These are phyloP conservation scores for Carcharodon carcharias DNA, from an alignment of 2,797 vertebrate species.

Conservation along the genomic window DNA sequence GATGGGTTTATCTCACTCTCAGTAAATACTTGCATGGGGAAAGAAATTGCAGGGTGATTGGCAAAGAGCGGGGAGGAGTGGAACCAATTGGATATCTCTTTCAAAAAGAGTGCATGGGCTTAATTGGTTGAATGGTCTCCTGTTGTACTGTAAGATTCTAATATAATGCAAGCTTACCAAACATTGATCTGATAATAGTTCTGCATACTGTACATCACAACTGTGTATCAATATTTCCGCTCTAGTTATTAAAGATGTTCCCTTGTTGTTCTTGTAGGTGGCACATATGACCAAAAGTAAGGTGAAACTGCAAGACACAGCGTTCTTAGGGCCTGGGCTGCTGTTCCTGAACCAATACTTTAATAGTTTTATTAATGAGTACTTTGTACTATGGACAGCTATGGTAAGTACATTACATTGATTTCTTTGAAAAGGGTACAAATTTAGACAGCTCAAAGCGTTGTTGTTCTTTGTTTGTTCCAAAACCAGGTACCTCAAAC, in stretches of 20 bases:
- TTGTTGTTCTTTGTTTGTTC: background rate
- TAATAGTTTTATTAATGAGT: slow-evolving; percentile 86
- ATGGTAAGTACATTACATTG: slow-evolving; percentile 63
- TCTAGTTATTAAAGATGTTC: background rate
- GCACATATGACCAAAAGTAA: slow-evolving; percentile 98
- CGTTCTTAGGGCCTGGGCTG: slow-evolving; percentile 87
- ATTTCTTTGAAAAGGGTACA: background rate
- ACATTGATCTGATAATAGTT: background rate
- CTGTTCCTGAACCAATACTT: slow-evolving; percentile 97
- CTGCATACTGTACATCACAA: background rate
- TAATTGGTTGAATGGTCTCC: background rate
- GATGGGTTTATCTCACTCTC: background rate
- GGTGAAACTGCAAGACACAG: slow-evolving; percentile 80
- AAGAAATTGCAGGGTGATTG: background rate
- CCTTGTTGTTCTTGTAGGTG: slow-evolving; percentile 56
- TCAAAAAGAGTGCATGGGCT: no score
- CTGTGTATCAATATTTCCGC: background rate
- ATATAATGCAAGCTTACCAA: background rate
- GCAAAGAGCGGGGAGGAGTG: background rate
- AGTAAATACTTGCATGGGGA: background rate
- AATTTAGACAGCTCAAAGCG: background rate
- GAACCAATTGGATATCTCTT: background rate
- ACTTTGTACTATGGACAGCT: slow-evolving; percentile 87
- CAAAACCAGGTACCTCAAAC: background rate
- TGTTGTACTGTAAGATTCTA: background rate